Conservation (phyloP, 2,888 invertebrate species). For the Helobdella robusta region DNA sequence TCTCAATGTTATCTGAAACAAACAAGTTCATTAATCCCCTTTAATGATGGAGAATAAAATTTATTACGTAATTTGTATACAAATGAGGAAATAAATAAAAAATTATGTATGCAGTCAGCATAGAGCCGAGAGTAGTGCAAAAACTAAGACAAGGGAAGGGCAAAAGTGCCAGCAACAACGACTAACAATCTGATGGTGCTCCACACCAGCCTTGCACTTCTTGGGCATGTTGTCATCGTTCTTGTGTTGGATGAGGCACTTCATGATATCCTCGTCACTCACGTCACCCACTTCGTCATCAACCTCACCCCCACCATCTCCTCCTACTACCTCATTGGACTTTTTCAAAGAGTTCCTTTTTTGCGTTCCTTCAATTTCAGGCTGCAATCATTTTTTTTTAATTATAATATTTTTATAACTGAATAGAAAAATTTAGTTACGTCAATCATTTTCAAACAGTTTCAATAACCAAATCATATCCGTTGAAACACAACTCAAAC, state of each 20-base stretch:
- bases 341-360: no score
- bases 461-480: no score
- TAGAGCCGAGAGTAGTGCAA: background rate
- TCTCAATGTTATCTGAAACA: no score
- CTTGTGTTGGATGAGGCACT: slow-evolving; percentile 83
- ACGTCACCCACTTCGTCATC: slow-evolving; percentile 57
- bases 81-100: background rate
- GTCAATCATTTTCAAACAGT: no score
- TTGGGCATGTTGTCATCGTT: slow-evolving; percentile 71
- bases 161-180: background rate
- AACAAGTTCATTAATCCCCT: background rate
- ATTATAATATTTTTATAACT: no score
- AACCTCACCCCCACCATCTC: slow-evolving; percentile 42
- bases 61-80: background rate
- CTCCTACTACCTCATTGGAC: no score
- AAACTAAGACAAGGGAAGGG: background rate
- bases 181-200: slow-evolving; percentile 77
- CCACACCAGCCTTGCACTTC: slow-evolving; percentile 83
- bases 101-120: background rate
- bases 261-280: slow-evolving; percentile 69
- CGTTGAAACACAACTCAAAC: no score
- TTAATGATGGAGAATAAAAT: background rate
- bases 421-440: no score
- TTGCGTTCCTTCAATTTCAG: no score
- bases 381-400: slow-evolving; percentile 16